Base-by-base conservation (phyloP, 2,113 vertebrate species). In the Silurus meridionalis region DNA sequence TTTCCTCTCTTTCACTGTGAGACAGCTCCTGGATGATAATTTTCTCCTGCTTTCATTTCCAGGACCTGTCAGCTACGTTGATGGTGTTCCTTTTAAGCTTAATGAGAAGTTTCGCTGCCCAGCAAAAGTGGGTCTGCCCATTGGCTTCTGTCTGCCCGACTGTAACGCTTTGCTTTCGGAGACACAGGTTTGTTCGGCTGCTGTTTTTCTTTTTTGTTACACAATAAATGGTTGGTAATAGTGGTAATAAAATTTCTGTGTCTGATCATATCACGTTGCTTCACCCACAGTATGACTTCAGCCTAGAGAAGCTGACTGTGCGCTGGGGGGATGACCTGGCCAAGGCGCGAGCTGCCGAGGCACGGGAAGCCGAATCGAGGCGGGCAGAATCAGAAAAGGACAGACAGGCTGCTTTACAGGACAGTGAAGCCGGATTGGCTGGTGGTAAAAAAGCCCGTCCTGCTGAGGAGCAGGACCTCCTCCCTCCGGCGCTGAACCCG, bases 41-140 rank as follows among this genome's bases (percentile, higher is more conserved):
- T 46, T 3, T 83, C n/a, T 3, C 25, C 8, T 61, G 52, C 66
- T 84, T 77, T 50, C 90, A 81, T 89, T 91, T 88, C 13, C 89
- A 99, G 98, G 98, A 91, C 96, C 96, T 92, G 95, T 97, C 94
- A 98, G 97, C 94, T 98, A 99, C 91, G 96, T 99, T 91, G 98
- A 99, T 92, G 97, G 97, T 82, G 97, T 99, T 94, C 97, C 97
- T 84, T 99, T 99, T 94, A 99, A 97, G 94, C 95, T 99, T 91
- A 98, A 97, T 90, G 98, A 99, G 84, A 99, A 96, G 87, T 99
- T 99, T 92, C 96, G 94, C 93, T 96, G 93, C 87, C 98, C 98
- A 82, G 95, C 96, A 15, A 99, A 98, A 95, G 97, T 99, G 91
- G 98, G 97, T 87, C 92, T 98, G 57, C 98, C 98, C 79, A 95